Evolutionary conservation across 2,888 invertebrate genomes (phyloP).

Genomic region (Dolomedes plantarius): DNA sequence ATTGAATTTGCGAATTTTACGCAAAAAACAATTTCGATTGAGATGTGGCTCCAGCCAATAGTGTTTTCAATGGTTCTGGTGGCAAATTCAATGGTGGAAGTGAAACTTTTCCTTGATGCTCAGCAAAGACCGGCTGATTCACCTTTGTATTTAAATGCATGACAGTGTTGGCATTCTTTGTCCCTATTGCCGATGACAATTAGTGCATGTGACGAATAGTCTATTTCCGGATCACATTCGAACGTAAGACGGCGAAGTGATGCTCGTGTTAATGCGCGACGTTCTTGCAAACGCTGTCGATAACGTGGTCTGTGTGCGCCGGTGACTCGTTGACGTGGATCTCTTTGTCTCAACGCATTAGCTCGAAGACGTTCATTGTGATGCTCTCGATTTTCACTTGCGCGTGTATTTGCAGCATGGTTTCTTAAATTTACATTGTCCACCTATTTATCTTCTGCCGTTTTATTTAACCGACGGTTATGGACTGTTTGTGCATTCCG

Average conservation of each 20-base stretch:
- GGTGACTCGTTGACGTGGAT: not conserved
- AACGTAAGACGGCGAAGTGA: not conserved
- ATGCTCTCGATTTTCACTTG: not conserved
- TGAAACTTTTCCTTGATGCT: no score
- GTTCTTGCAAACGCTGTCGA: not conserved
- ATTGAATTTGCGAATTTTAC: no score
- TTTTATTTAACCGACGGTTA: not conserved
- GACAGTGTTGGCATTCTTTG: no score
- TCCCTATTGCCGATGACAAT: no score
- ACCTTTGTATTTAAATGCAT: no score
- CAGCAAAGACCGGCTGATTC: no score
- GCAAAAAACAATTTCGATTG: no score
- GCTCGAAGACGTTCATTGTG: slow-evolving; percentile 7
- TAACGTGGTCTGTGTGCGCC: not conserved
- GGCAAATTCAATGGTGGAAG: no score
- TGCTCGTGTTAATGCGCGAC: not conserved
- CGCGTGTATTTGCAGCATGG: not conserved
- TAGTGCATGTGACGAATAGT: not conserved
- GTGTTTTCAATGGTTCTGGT: no score
- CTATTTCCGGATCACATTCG: not conserved
- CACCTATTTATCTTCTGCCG: not conserved
- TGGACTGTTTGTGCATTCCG: not conserved
- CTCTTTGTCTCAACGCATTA: slow-evolving; percentile 1
- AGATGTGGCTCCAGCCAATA: no score
- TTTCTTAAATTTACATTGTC: not conserved